Percentiles rank a stretch among this genome's conserved stretches.
Evolutionary conservation across 2,888 invertebrate genomes (phyloP).

Genomic region (Erebia ligea): DNA sequence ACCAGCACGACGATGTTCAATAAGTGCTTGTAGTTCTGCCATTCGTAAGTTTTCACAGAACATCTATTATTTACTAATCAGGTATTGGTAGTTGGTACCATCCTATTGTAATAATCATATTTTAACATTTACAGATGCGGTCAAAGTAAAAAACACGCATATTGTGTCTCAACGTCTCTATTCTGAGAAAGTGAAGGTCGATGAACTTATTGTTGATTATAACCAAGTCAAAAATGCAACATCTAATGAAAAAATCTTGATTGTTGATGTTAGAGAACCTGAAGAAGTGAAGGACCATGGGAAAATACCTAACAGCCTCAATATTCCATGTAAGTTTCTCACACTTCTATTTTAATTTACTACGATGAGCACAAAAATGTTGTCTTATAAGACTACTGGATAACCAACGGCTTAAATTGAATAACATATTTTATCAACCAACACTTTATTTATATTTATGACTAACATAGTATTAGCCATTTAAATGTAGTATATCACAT

Average conservation of each 20-base stretch:
- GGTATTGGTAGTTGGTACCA: background rate
- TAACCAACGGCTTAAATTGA: too few relatives aligned
- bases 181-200: conserved; percentile 51
- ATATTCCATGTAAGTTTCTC: conserved; percentile 87
- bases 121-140: conserved; percentile 13
- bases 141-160: background rate
- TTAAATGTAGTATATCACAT: too few relatives aligned
- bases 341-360: background rate
- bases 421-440: too few relatives aligned
- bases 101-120: background rate
- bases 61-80: background rate
- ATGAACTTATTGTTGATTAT: conserved; percentile 64
- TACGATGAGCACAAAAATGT: background rate
- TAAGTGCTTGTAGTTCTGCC: background rate
- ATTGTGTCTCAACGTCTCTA: conserved; percentile 46
- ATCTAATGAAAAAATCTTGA: conserved; percentile 59
- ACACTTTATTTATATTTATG: too few relatives aligned
- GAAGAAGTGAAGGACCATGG: conserved; percentile 87
- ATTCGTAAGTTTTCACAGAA: conserved; percentile 19
- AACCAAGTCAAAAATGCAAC: conserved; percentile 71
- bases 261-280: conserved; percentile 91
- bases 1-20: conserved; percentile 8
- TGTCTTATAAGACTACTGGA: too few relatives aligned
- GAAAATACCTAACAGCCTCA: conserved; percentile 88
- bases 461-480: too few relatives aligned